phyloP scores from a whole-genome alignment of 2,888 invertebrate genomes.

The Pristionchus japonicus region DNA sequence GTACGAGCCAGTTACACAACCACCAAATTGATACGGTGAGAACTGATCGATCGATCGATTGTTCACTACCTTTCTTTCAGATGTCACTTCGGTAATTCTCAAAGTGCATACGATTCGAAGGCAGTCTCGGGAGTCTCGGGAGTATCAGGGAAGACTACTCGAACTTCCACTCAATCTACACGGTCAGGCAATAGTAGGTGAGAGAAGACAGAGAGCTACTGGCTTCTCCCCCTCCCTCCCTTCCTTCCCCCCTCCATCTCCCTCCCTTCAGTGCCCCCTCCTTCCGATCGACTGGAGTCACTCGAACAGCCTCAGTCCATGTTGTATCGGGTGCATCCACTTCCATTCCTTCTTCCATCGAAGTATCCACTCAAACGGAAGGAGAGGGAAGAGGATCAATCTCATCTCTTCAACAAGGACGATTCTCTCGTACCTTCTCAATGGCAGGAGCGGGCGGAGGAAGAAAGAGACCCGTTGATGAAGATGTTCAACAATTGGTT shows the following conservation, averaged over 20 bases:
- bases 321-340: slow-evolving; percentile 52
- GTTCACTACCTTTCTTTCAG: slow-evolving; percentile 38
- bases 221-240: neutral
- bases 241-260: neutral
- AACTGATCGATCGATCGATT: neutral
- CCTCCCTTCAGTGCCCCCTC: slow-evolving; percentile 32
- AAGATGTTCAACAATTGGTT: slow-evolving; percentile 72
- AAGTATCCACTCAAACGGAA: slow-evolving; percentile 66
- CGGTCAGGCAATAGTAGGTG: slow-evolving; percentile 55
- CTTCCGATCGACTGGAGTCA: slow-evolving; percentile 54
- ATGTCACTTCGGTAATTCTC: slow-evolving; percentile 73
- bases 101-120: slow-evolving; percentile 69
- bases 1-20: slow-evolving; percentile 85
- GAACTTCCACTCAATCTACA: slow-evolving; percentile 70
- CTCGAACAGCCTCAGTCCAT: slow-evolving; percentile 63
- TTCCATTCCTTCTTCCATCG: slow-evolving; percentile 51
- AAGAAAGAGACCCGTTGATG: slow-evolving; percentile 68
- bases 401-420: neutral
- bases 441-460: slow-evolving; percentile 58
- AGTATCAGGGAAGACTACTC: slow-evolving; percentile 67
- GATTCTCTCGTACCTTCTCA: slow-evolving; percentile 71
- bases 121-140: slow-evolving; percentile 68
- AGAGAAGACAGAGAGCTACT: slow-evolving; percentile 16
- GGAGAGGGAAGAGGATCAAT: neutral
- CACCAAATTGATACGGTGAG: slow-evolving; percentile 81